Evolutionary conservation across 2,888 invertebrate genomes (phyloP).

Genomic region (Taenaris catops): DNA sequence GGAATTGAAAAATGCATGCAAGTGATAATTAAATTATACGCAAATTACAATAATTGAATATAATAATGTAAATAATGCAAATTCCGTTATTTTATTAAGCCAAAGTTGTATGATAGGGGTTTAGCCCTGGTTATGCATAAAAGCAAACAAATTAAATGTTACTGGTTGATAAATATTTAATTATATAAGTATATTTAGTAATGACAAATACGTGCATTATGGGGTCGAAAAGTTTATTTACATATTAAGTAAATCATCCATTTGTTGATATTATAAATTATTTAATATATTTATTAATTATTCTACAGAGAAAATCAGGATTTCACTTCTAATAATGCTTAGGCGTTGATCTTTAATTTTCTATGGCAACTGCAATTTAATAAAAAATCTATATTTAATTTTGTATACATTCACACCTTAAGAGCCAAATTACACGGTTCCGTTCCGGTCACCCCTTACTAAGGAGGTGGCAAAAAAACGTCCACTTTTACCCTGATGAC

Average conservation of each 20-base stretch:
- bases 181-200: constrained; percentile 1
- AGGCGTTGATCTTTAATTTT: too few relatives aligned
- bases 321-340: too few relatives aligned
- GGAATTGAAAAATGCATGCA: constrained; percentile 6
- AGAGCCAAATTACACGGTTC: too few relatives aligned
- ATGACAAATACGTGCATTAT: neutral
- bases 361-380: too few relatives aligned
- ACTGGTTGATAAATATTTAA: constrained; percentile 2
- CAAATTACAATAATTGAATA: constrained; percentile 4
- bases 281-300: too few relatives aligned
- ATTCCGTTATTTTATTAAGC: constrained; percentile 10
- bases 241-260: neutral
- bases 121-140: constrained; percentile 5
- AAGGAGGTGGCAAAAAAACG: too few relatives aligned
- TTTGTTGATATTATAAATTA: too few relatives aligned
- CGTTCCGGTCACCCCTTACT: too few relatives aligned
- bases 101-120: constrained; percentile 2
- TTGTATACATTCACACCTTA: too few relatives aligned
- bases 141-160: constrained; percentile 11
- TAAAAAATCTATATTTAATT: too few relatives aligned
- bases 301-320: too few relatives aligned
- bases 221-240: neutral
- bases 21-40: constrained; percentile 14
- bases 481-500: too few relatives aligned
- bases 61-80: constrained; percentile 10